Evolutionary conservation across 92 coral and sea anemone genomes (phyloP), one percentile per base, ranked within the genome.

Genomic region (Epizoanthus rinbou): DNA sequence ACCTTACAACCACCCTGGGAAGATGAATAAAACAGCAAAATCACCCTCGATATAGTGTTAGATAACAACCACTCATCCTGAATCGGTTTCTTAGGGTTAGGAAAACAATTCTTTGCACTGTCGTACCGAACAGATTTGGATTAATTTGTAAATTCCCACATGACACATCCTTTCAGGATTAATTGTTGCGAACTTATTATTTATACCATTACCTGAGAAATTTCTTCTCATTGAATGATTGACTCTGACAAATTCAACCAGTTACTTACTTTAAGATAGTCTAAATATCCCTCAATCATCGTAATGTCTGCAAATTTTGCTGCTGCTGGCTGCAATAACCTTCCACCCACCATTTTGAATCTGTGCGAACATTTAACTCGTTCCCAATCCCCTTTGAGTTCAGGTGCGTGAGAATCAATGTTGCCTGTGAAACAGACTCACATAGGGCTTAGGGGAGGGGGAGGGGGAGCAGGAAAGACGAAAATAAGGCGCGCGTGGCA

Each of bases 291-390:
- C 69, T 64, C 69, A 64, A 64, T 64, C 69, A 21, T 64, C 69
- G 69, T 64, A 64, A 64, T 64, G 69, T 64, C 69, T 64, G 69
- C 69, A 64, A 64, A 64, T 64, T 22, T 21, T 64, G 69, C 69
- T 64, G 69, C 69, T 64, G 69, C 69, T 64, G 69, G 69, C 69
- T 64, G 69, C 69, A 64, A 64, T 64, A 64, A 64, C 69, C 69
- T 64, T 64, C 69, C 69, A 64, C 69, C 69, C 69, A 64, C 69
- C 69, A 64, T 64, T 64, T 64, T 64, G 69, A 64, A 64, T 64
- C 69, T 64, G 69, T 64, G 69, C 69, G 69, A 64, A 64, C 69
- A 64, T 64, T 64, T 64, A 64, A 64, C 69, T 64, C 69, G 69
- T 64, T 64, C 69, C 69, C 69, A 64, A 64, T 64, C 69, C 69